Conservation (phyloP, 2,797 vertebrate genomes). For the Typhlichthys eigenmanni region DNA sequence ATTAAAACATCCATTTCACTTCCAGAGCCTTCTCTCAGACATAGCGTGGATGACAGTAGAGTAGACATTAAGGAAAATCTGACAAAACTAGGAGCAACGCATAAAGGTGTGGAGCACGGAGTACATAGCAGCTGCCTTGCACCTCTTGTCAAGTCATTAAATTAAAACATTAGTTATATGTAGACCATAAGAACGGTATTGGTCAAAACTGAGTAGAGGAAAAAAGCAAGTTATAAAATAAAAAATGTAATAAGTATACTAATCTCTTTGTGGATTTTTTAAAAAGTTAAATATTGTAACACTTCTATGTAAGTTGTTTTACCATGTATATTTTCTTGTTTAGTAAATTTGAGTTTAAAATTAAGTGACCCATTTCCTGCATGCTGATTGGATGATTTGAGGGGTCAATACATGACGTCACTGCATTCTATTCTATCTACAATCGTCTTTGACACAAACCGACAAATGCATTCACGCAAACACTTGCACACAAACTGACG, state of each 20-base stretch:
- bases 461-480: constrained; percentile 23
- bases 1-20: constrained; percentile 64
- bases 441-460: constrained; percentile 43
- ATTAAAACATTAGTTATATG: constrained; percentile 33
- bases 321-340: constrained; percentile 37
- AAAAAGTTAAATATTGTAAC: constrained; percentile 62
- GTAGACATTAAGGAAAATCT: constrained; percentile 59
- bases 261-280: constrained; percentile 40
- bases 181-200: constrained; percentile 42
- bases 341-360: constrained; percentile 49
- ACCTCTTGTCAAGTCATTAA: constrained; percentile 34
- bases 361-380: constrained; percentile 45
- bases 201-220: constrained; percentile 46
- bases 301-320: constrained; percentile 45
- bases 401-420: constrained; percentile 31
- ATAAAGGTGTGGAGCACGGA: constrained; percentile 33
- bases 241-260: constrained; percentile 43
- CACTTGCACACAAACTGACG: neutral
- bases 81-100: constrained; percentile 38
- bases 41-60: constrained; percentile 62
- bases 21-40: constrained; percentile 54
- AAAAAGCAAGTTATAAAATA: constrained; percentile 38
- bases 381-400: constrained; percentile 58
- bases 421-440: constrained; percentile 41
- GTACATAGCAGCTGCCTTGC: constrained; percentile 35